Conservation (phyloP, 2,888 invertebrate genomes). For the Pogonocherus hispidulus region DNA sequence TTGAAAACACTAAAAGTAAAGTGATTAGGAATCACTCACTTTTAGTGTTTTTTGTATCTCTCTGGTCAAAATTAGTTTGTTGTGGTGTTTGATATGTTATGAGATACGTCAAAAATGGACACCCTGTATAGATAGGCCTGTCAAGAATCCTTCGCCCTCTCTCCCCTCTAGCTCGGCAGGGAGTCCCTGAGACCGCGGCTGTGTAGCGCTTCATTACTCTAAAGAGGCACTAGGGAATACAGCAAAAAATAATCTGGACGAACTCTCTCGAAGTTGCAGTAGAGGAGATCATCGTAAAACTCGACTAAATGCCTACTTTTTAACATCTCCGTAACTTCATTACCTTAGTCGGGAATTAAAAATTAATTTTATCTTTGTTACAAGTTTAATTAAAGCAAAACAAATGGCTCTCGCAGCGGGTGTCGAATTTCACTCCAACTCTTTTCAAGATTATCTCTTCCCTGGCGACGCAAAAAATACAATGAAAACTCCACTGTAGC, state of each 20-base stretch:
- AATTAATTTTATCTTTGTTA: slow-evolving; percentile 69
- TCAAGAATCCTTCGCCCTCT: neutral
- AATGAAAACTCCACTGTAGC: slow-evolving; percentile 45
- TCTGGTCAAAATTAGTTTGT: too few species aligned
- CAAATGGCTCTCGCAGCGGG: slow-evolving; percentile 62
- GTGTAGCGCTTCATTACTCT: slow-evolving; percentile 66
- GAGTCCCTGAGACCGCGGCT: slow-evolving; percentile 61
- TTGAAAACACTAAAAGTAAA: too few species aligned
- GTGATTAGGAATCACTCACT: too few species aligned
- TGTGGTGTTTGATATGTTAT: neutral
- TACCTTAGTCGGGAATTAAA: slow-evolving; percentile 67
- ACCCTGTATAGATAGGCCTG: neutral
- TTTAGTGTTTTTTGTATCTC: too few species aligned
- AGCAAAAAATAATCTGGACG: slow-evolving; percentile 68
- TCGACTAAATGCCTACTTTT: slow-evolving; percentile 59
- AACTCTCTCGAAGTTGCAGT: slow-evolving; percentile 62
- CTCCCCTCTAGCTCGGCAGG: slow-evolving; percentile 35
- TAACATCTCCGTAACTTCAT: slow-evolving; percentile 59
- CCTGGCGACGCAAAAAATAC: slow-evolving; percentile 49
- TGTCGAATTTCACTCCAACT: slow-evolving; percentile 60
- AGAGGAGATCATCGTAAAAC: slow-evolving; percentile 62
- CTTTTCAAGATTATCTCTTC: slow-evolving; percentile 50
- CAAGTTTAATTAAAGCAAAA: slow-evolving; percentile 68
- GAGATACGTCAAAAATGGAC: too few species aligned
- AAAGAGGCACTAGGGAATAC: slow-evolving; percentile 65